A percentile compares a stretch with the other conserved stretches of the same genome.
Conservation (phyloP, 64 coral and sea anemone genomes). For the Cladopsammia gracilis region DNA sequence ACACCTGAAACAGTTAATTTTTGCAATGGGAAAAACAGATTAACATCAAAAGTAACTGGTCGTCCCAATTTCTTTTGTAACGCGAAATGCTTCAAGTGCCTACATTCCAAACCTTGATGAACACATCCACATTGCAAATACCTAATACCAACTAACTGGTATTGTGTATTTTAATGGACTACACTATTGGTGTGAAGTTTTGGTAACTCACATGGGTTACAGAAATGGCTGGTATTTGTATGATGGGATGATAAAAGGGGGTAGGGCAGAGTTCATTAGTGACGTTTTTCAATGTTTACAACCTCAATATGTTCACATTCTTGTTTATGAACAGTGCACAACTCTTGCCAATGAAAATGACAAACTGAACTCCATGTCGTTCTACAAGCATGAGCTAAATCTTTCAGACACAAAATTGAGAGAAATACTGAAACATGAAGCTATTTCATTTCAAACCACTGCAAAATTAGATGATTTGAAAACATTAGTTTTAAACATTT, state of each 20-base stretch:
- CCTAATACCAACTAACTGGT: slow-evolving; percentile 5
- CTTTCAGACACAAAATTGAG: background rate
- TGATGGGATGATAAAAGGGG: slow-evolving; percentile 21
- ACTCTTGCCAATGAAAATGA: slow-evolving; percentile 4
- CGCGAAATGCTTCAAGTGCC: slow-evolving; percentile 9
- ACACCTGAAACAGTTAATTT: slow-evolving; percentile 2
- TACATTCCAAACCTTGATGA: slow-evolving; percentile 16
- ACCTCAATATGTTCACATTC: slow-evolving; percentile 1
- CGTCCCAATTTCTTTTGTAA: slow-evolving; percentile 3
- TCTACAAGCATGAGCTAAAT: background rate
- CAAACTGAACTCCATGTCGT: background rate
- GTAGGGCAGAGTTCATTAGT: slow-evolving; percentile 28
- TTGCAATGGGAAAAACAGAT: background rate
- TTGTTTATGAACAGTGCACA: slow-evolving; percentile 23
- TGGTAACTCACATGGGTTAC: background rate
- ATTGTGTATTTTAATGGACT: slow-evolving; percentile 23
- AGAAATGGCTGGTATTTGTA: slow-evolving; percentile 45
- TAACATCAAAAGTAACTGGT: background rate
- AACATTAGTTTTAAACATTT: slow-evolving; percentile 35
- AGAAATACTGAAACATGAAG: slow-evolving; percentile 28
- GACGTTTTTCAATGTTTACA: background rate
- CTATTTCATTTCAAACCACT: slow-evolving; percentile 13
- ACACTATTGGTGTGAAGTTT: slow-evolving; percentile 49
- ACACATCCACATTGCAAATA: background rate
- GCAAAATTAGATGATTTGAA: slow-evolving; percentile 18